phyloP scores from a whole-genome alignment of 1,140 invertebrate genomes.

The Drosophila bocki region DNA sequence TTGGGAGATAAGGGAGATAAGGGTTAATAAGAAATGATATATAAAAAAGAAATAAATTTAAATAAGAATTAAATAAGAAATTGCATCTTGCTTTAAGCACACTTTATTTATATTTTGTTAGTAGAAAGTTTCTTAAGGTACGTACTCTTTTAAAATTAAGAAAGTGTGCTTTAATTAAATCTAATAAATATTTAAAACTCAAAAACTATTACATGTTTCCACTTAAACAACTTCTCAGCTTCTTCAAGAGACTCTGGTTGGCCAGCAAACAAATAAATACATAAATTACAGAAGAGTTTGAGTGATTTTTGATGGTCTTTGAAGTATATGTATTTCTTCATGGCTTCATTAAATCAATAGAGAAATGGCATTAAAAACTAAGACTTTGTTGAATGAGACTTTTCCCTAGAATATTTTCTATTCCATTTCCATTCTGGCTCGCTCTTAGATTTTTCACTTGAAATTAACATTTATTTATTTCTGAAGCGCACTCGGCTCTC shows the following conservation, averaged over 20 bases:
- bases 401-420: not conserved
- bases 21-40: not conserved
- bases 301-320: not conserved
- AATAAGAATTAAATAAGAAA: not conserved
- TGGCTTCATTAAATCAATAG: slow-evolving; percentile 24
- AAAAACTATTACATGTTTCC: not conserved
- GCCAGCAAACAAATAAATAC: slow-evolving; percentile 9
- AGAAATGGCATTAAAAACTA: slow-evolving; percentile 1
- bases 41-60: not conserved
- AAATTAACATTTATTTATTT: slow-evolving; percentile 43
- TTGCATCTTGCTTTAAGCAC: not conserved
- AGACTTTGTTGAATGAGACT: not conserved
- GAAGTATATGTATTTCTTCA: slow-evolving; percentile 10
- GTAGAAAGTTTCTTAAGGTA: not conserved
- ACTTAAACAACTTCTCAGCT: not conserved
- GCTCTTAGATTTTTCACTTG: slow-evolving; percentile 2
- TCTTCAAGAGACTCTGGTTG: not conserved
- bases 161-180: not conserved
- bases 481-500: slow-evolving; percentile 21
- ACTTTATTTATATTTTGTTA: not conserved
- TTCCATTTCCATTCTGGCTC: slow-evolving; percentile 16
- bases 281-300: not conserved
- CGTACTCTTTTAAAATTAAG: too few relatives aligned
- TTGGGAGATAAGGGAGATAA: too few relatives aligned
- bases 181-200: not conserved